These are phyloP conservation scores for Dicrurus megarhynchus DNA, from an alignment of 2,113 vertebrate genomes.

Conservation along the genomic window DNA sequence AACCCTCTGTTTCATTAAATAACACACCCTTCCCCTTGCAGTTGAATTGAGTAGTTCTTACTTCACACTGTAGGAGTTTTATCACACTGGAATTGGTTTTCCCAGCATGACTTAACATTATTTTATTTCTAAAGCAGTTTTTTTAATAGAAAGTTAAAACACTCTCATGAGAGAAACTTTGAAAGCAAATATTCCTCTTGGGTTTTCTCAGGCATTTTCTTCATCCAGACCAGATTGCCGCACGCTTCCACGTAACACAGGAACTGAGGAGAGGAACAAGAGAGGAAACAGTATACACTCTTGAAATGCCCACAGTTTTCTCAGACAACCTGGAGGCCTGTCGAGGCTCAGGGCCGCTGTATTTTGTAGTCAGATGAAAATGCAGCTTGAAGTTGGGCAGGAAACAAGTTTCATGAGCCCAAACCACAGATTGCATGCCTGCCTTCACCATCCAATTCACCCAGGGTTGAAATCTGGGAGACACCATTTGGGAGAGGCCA, in stretches of 20 bases:
- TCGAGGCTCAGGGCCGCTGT: not conserved
- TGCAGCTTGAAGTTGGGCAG: not conserved
- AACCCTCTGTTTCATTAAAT: not conserved
- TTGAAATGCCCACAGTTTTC: not conserved
- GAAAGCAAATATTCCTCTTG: not conserved
- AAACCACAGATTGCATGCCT: constrained; percentile 26
- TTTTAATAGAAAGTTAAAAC: not conserved
- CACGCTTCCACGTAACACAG: too few species aligned
- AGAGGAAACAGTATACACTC: not conserved
- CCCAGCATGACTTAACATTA: not conserved
- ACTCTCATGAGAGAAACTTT: not conserved
- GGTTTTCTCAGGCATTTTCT: not conserved
- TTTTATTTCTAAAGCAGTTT: not conserved
- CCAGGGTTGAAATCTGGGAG: not conserved
- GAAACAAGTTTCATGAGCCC: not conserved
- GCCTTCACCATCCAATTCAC: not conserved
- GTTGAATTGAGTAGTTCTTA: not conserved
- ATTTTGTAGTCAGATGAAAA: not conserved
- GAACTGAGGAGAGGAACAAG: not conserved
- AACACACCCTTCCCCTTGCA: not conserved
- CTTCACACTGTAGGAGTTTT: not conserved
- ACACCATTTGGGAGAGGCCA: not conserved
- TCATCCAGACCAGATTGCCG: not conserved
- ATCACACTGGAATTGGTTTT: not conserved
- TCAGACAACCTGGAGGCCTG: not conserved